phyloP scores from a whole-genome alignment of 2,888 invertebrate species.

The Drosophila gaucha region DNA sequence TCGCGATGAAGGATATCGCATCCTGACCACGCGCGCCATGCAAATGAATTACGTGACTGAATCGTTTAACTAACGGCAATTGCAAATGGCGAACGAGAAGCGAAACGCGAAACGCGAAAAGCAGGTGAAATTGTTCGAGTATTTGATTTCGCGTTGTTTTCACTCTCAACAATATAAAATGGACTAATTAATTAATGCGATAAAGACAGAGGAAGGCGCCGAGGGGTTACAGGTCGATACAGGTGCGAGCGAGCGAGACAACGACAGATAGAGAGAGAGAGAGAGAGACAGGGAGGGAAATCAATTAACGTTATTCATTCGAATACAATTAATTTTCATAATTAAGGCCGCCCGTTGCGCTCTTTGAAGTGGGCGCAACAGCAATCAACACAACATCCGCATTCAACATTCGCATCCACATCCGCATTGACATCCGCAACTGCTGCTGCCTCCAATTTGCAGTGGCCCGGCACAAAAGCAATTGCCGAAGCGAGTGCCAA shows the following conservation, averaged over 20 bases:
- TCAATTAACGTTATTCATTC: conserved; percentile 71
- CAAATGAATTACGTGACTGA: conserved; percentile 67
- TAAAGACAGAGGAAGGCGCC: not conserved
- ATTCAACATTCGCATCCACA: conserved; percentile 25
- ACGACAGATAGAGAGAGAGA: not conserved
- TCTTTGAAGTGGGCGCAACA: conserved; percentile 54
- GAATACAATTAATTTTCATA: conserved; percentile 70
- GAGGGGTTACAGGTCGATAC: conserved; percentile 7
- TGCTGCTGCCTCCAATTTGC: conserved; percentile 16
- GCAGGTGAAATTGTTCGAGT: conserved; percentile 22
- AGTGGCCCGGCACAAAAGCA: conserved; percentile 54
- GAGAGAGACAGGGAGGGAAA: conserved; percentile 29
- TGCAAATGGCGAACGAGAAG: conserved; percentile 34
- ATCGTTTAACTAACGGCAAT: conserved; percentile 61
- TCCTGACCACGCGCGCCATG: conserved; percentile 59
- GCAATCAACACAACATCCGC: conserved; percentile 22
- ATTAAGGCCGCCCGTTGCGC: conserved; percentile 43
- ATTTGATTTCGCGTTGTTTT: conserved; percentile 53
- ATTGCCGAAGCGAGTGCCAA: conserved; percentile 50
- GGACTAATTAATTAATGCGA: conserved; percentile 61
- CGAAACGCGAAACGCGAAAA: conserved; percentile 2
- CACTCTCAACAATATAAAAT: conserved; percentile 56
- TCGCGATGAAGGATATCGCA: conserved; percentile 36
- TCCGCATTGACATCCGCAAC: conserved; percentile 10
- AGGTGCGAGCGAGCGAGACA: not conserved